Percentiles rank a stretch among this genome's conserved stretches.
Evolutionary conservation across 2,113 vertebrate genomes (phyloP).

Genomic region (Crotalus tigris): DNA sequence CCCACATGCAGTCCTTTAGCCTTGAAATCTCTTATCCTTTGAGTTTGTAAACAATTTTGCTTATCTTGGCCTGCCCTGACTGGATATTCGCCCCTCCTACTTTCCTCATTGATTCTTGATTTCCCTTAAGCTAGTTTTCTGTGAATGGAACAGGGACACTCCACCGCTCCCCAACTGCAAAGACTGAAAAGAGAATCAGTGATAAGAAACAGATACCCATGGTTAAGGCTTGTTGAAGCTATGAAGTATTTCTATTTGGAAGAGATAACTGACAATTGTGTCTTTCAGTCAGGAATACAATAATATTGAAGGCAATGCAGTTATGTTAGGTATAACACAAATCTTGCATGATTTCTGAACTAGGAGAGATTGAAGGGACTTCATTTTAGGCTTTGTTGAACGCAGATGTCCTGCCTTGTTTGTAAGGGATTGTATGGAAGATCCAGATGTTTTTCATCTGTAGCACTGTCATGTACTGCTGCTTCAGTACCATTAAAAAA

Average conservation of each 20-base stretch:
- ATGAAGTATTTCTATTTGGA: background rate
- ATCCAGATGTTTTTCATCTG: background rate
- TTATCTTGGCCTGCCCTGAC: constrained; percentile 11
- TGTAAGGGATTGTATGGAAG: background rate
- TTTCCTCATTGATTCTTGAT: background rate
- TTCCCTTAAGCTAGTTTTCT: background rate
- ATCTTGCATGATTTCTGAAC: background rate
- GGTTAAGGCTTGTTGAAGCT: background rate
- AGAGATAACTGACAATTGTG: background rate
- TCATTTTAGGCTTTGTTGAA: background rate
- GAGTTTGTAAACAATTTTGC: constrained; percentile 6
- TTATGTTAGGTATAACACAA: background rate
- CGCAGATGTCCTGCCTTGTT: background rate
- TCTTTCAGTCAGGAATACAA: background rate
- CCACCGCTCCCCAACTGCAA: background rate
- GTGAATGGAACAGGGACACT: background rate
- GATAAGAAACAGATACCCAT: background rate
- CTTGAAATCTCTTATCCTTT: background rate
- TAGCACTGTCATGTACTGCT: background rate
- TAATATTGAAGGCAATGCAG: background rate
- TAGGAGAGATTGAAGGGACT: background rate
- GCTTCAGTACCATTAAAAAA: background rate
- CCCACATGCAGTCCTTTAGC: background rate
- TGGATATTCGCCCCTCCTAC: background rate
- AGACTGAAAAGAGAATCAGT: background rate